Conservation (phyloP, 2,888 invertebrate species). For the Dicyrtoma fusca region DNA sequence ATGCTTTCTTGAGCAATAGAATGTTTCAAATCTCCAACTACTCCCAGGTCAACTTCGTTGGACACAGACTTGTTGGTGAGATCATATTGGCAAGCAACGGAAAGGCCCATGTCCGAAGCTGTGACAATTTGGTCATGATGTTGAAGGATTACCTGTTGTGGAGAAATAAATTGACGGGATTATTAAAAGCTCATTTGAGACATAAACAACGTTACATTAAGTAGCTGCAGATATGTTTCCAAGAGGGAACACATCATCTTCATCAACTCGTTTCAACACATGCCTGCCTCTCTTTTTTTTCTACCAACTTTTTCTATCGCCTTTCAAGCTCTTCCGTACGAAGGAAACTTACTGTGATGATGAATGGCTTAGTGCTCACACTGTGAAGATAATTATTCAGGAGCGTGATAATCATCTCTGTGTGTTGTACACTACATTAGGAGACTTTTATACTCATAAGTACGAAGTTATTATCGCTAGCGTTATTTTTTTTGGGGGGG, state of each 20-base stretch:
- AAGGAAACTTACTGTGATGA: constrained; percentile 39
- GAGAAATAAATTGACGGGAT: constrained; percentile 13
- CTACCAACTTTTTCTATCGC: constrained; percentile 1
- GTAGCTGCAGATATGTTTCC: not conserved
- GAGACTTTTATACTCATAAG: not conserved
- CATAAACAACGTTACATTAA: constrained; percentile 25
- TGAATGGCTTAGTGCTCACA: constrained; percentile 43
- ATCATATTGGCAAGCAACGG: constrained; percentile 92
- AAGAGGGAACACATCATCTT: constrained; percentile 7
- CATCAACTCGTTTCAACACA: constrained; percentile 35
- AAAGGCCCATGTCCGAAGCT: constrained; percentile 87
- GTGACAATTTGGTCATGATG: constrained; percentile 95
- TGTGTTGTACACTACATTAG: constrained; percentile 30
- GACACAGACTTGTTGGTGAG: constrained; percentile 91
- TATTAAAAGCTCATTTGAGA: constrained; percentile 38
- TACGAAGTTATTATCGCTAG: too few relatives aligned
- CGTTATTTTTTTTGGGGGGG: too few relatives aligned
- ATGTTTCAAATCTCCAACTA: constrained; percentile 83
- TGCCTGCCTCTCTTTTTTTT: constrained; percentile 18
- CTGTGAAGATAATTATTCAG: constrained; percentile 48
- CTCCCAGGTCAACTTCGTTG: constrained; percentile 76
- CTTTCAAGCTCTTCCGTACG: constrained; percentile 1
- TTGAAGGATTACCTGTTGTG: constrained; percentile 67
- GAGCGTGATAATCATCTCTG: constrained; percentile 46
- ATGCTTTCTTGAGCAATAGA: constrained; percentile 85